A percentile compares a stretch with the other conserved stretches of the same genome.
Evolutionary conservation across 2,888 invertebrate species (phyloP).

Genomic region (Philonicus albiceps): DNA sequence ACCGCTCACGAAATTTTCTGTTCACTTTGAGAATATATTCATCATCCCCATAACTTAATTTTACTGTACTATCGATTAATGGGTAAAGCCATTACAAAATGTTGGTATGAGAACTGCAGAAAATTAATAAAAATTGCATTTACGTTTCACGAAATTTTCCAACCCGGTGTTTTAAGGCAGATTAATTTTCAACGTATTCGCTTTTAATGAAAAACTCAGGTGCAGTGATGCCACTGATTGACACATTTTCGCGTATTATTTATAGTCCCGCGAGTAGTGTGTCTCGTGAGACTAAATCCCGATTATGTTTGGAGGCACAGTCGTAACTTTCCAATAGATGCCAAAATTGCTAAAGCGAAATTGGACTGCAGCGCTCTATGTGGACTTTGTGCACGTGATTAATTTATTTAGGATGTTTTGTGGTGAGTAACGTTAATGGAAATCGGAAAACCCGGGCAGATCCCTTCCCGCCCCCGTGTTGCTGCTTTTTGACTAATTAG

Average conservation of each 20-base stretch:
- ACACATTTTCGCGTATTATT: neutral
- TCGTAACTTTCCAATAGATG: neutral
- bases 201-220: neutral
- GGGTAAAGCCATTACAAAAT: neutral
- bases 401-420: neutral
- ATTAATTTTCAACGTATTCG: neutral
- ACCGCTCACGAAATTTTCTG: neutral
- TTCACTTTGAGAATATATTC: neutral
- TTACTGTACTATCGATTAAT: neutral
- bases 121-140: neutral
- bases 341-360: neutral
- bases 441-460: neutral
- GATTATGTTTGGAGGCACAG: neutral
- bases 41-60: neutral
- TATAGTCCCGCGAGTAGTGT: neutral
- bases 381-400: neutral
- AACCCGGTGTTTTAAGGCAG: neutral
- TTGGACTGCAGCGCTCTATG: neutral
- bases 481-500: neutral
- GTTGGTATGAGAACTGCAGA: neutral
- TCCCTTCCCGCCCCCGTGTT: neutral
- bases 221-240: neutral
- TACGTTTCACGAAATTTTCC: neutral
- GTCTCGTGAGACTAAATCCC: neutral
- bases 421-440: neutral